Base-by-base conservation (phyloP, 2,797 vertebrate genomes). In the Trachops cirrhosus region DNA sequence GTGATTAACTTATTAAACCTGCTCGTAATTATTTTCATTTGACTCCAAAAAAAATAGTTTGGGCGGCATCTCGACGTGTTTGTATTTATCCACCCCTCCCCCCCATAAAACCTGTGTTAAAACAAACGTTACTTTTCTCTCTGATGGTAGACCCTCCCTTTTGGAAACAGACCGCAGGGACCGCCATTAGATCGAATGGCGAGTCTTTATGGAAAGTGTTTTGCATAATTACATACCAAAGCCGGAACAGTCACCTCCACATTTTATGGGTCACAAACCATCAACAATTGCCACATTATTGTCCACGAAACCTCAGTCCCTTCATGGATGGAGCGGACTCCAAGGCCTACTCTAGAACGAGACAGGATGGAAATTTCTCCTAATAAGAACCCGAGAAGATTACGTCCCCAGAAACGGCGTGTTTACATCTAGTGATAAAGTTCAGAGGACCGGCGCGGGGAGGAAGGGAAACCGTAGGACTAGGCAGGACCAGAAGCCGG, bases 151-250 rank as follows among this genome's bases (percentile, higher is more conserved):
- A 98, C 98, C 98, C 99, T 99, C 98, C 98, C 98, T 99, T 98
- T 99, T 99, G 98, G 99, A 99, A 99, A 99, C 98, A 99, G 99
- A 99, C 99, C 99, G 99, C 99, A 98, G 99, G 99, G 99, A 99
- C 99, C 99, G 99, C 99, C 99, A 99, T 99, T 99, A 99, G 99
- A 99, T 99, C 99, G 99, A 99, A 99, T 99, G 99, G 99, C 99
- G 99, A 99, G 99, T 99, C 99, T 99, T 99, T 99, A 99, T 99
- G 99, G 99, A 99, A 99, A 99, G 99, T 99, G 99, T 99, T 99
- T 99, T 99, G 99, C 99, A 99, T 99, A 99, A 99, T 99, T 99
- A 99, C 99, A 99, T 99, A 99, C 99, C 99, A 99, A 99, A 99
- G 99, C 99, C 99, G 99, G 99, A 99, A 99, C 99, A 99, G 99